Base-by-base conservation (phyloP, 1,140 invertebrate species). In the Bombus turneri region DNA sequence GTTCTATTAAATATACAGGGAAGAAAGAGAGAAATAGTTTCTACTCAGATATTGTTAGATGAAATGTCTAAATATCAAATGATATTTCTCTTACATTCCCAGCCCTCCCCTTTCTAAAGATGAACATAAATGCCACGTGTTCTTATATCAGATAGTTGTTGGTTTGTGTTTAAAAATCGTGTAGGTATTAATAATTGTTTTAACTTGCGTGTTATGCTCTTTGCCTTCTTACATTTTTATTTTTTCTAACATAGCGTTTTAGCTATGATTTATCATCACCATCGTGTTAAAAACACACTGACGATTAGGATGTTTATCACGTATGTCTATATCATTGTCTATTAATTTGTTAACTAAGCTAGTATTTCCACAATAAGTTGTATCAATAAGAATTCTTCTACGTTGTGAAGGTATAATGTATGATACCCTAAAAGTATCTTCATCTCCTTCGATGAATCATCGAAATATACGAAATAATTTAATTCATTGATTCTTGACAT, bases 181-280 rank as follows among this genome's bases (percentile, higher is more conserved):
- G n/a, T 80, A 84, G 76, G 22, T 84, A 64, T 39, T 84, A 72
- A 39, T 72, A 80, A 80, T 84, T 84, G 76, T 68, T 84, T 76
- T 84, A 84, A 79, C 66, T 84, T 84, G 83, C 68, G 68, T 72
- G 68, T 47, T 57, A 68, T 84, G 83, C 83, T 84, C 83, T 79
- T 41, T 83, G 62, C 43, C 34, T 12, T 18, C 43, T 75, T 82
- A 59, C 6, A 75, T 28, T 39, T 39, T 37, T 28, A 75, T 75
- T 66, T 75, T 13, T 25, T 22, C 81, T 82, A 82, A 31, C 31
- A 62, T 34, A 75, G 53, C 71, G 6, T 66, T n/a, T 6, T 22
- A 43, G 53, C 71, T 39, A 74, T 47, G 25, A 75, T 73, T 81
- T 66, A 25, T 74, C 31, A 25, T 82, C 8, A 34, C 28, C 39